Percentiles rank a stretch among this genome's conserved stretches.
phyloP scores from a whole-genome alignment of 37 sponge, comb jelly and placozoan genomes.

The Halisarca cf. caerulea region DNA sequence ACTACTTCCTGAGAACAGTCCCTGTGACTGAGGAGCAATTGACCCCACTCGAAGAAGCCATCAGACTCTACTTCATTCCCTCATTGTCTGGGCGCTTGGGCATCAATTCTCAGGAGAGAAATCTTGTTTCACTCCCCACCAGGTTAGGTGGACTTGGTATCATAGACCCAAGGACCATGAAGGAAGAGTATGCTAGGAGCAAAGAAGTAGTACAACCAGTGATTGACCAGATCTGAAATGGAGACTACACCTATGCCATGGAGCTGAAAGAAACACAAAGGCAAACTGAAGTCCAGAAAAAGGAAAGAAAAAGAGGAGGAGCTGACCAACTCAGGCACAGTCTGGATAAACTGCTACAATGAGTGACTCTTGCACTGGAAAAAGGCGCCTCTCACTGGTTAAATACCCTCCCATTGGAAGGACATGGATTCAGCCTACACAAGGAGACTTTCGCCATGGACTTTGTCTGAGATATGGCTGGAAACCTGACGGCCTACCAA shows the following conservation, averaged over 20 bases:
- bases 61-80: too few relatives aligned
- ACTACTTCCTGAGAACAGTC: too few relatives aligned
- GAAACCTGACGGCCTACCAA: constrained; percentile 4
- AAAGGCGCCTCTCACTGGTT: constrained; percentile 30
- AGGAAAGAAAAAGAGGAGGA: neutral
- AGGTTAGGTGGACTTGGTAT: constrained; percentile 1
- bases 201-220: constrained; percentile 2
- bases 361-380: constrained; percentile 3
- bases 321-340: neutral
- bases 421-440: constrained; percentile 11
- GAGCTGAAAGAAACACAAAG: constrained; percentile 1
- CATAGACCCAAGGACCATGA: neutral
- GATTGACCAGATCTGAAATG: neutral
- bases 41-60: too few relatives aligned
- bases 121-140: neutral
- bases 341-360: neutral
- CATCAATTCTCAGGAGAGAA: too few relatives aligned
- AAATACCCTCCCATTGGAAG: constrained; percentile 7
- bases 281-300: neutral
- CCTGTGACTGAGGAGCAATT: too few relatives aligned
- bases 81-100: too few relatives aligned
- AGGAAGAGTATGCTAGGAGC: neutral
- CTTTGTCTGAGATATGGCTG: constrained; percentile 14
- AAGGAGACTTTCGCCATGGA: neutral
- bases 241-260: neutral